phyloP scores from a whole-genome alignment of 2,113 vertebrate genomes.

The Corvus hawaiiensis region DNA sequence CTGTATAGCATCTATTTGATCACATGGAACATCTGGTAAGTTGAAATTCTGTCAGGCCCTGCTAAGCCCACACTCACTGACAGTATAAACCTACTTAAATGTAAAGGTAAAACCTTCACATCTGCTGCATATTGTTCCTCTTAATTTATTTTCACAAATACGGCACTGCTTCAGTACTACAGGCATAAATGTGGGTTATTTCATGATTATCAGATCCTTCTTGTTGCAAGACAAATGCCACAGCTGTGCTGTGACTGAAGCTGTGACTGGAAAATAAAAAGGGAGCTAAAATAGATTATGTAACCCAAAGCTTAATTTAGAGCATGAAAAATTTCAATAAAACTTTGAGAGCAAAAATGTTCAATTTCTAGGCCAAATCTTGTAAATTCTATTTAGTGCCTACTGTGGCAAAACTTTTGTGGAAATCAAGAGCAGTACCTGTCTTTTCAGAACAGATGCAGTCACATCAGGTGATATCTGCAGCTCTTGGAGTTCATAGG shows the following conservation, averaged over 20 bases:
- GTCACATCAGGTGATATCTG: neutral
- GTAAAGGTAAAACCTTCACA: conserved; percentile 58
- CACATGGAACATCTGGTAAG: conserved; percentile 51
- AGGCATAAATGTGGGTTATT: conserved; percentile 36
- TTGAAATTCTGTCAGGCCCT: conserved; percentile 39
- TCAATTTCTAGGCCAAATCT: conserved; percentile 3
- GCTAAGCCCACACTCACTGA: conserved; percentile 59
- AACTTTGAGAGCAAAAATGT: neutral
- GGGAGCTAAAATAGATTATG: conserved; percentile 3
- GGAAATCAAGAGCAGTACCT: neutral
- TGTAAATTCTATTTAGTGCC: neutral
- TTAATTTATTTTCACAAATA: conserved; percentile 46
- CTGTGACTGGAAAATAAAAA: neutral
- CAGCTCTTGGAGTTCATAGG: neutral
- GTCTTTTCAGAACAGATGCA: neutral
- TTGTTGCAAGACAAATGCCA: conserved; percentile 36
- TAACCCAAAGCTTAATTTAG: conserved; percentile 15
- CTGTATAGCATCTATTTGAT: conserved; percentile 57
- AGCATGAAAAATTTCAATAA: conserved; percentile 7
- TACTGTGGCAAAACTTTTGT: neutral
- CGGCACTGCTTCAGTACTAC: conserved; percentile 5
- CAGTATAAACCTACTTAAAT: conserved; percentile 58
- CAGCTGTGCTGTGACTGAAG: neutral
- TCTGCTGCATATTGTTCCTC: conserved; percentile 39
- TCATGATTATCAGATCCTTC: conserved; percentile 36